These are phyloP conservation scores for Bellardia bayeri DNA, from an alignment of 2,888 invertebrate species.

Conservation along the genomic window DNA sequence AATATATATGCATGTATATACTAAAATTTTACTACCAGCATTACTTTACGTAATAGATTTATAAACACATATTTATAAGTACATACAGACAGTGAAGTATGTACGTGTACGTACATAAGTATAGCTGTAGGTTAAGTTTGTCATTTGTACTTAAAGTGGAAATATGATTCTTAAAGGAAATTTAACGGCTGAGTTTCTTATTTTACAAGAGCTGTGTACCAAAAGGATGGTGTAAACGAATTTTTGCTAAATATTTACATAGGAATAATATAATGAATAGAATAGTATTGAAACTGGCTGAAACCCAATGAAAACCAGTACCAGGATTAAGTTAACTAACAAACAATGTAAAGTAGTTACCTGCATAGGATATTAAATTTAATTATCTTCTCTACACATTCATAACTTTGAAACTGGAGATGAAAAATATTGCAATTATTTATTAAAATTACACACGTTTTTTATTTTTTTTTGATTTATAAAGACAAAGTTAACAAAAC, in stretches of 20 bases:
- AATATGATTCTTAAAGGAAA: slow-evolving; percentile 5
- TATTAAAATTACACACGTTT: too few species aligned
- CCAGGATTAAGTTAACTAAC: too few species aligned
- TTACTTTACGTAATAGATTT: background rate
- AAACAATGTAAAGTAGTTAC: too few species aligned
- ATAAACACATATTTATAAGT: background rate
- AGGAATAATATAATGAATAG: too few species aligned
- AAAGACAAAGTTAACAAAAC: slow-evolving; percentile 6
- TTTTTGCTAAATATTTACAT: too few species aligned
- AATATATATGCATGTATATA: background rate
- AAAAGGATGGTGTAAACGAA: too few species aligned
- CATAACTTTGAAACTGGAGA: too few species aligned
- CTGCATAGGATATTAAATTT: too few species aligned
- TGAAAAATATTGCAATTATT: too few species aligned
- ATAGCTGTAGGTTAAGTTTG: slow-evolving; percentile 32
- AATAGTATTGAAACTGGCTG: too few species aligned
- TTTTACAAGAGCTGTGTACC: background rate
- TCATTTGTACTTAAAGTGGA: background rate
- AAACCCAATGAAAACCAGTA: background rate
- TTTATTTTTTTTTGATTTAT: too few species aligned
- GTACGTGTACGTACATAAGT: slow-evolving; percentile 6
- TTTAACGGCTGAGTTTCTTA: background rate
- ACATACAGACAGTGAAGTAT: background rate
- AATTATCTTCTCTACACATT: too few species aligned
- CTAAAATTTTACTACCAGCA: background rate